These are phyloP conservation scores for Drosophila nr. fundita DNA, from an alignment of 2,888 invertebrate genomes.

Conservation along the genomic window DNA sequence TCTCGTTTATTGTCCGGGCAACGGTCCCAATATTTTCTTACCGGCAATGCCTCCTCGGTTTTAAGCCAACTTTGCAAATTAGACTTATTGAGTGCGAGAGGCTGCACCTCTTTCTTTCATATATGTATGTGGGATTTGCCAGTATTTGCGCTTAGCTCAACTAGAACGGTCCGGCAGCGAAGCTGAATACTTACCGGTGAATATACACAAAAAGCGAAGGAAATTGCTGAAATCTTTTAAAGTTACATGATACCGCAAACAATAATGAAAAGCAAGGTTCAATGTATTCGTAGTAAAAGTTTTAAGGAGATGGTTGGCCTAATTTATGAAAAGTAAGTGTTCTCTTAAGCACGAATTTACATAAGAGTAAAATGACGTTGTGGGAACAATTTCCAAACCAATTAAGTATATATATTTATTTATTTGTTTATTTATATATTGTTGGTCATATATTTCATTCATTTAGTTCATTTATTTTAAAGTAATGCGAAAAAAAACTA, in stretches of 20 bases:
- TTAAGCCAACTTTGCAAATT: constrained; percentile 49
- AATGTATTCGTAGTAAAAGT: constrained; percentile 83
- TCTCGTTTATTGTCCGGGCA: constrained; percentile 26
- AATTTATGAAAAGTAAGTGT: constrained; percentile 80
- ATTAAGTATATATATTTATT: neutral
- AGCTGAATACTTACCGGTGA: neutral
- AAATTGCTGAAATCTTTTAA: constrained; percentile 11
- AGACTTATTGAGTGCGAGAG: constrained; percentile 35
- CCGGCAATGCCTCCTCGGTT: constrained; percentile 37
- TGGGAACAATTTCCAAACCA: neutral
- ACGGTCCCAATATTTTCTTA: constrained; percentile 28
- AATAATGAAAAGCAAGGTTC: constrained; percentile 81
- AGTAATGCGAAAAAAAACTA: neutral
- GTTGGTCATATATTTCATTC: neutral
- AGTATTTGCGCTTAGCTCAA: constrained; percentile 52
- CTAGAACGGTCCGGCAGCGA: constrained; percentile 36
- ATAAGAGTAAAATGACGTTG: neutral
- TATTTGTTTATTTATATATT: neutral
- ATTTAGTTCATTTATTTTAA: neutral
- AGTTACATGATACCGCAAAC: neutral
- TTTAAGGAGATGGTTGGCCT: constrained; percentile 81
- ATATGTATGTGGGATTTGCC: constrained; percentile 38
- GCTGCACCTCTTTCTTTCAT: constrained; percentile 47
- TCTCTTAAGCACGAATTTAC: neutral
- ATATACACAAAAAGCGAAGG: neutral